These are phyloP conservation scores for Apotomis betuletana DNA, from an alignment of 2,888 invertebrate genomes.

Conservation along the genomic window DNA sequence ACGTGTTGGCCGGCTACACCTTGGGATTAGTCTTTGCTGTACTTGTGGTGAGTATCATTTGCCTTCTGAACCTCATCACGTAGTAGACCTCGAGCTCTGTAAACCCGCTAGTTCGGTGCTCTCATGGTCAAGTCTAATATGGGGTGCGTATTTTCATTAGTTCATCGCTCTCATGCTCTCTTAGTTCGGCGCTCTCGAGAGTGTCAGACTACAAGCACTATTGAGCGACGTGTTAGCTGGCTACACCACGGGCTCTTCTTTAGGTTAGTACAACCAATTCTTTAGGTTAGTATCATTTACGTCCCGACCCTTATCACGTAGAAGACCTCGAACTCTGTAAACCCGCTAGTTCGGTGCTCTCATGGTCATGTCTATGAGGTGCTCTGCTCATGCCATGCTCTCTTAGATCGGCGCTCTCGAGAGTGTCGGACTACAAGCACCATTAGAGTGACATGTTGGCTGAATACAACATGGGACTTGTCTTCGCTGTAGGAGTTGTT, in stretches of 20 bases:
- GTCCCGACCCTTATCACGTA: no score
- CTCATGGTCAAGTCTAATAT: no score
- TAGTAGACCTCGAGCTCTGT: no score
- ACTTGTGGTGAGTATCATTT: slow-evolving; percentile 87
- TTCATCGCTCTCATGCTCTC: slow-evolving; percentile 90
- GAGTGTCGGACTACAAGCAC: slow-evolving; percentile 97
- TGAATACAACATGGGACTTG: slow-evolving; percentile 87
- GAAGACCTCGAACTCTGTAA: no score
- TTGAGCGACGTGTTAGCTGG: slow-evolving; percentile 97
- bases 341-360: no score
- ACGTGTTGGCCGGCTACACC: neutral
- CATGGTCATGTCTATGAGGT: no score
- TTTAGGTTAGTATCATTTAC: slow-evolving; percentile 66
- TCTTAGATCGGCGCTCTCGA: slow-evolving; percentile 92
- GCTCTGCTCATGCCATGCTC: no score
- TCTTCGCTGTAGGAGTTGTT: slow-evolving; percentile 78
- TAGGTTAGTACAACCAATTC: no score
- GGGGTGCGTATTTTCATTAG: neutral
- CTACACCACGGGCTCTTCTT: slow-evolving; percentile 86
- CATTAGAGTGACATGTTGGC: slow-evolving; percentile 98
- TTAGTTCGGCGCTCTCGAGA: slow-evolving; percentile 92
- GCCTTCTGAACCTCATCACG: slow-evolving; percentile 75
- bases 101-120: no score
- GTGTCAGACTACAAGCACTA: slow-evolving; percentile 98
- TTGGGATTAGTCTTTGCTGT: slow-evolving; percentile 80